phyloP scores from a whole-genome alignment of 2,888 invertebrate genomes.

The Litoditis marina region DNA sequence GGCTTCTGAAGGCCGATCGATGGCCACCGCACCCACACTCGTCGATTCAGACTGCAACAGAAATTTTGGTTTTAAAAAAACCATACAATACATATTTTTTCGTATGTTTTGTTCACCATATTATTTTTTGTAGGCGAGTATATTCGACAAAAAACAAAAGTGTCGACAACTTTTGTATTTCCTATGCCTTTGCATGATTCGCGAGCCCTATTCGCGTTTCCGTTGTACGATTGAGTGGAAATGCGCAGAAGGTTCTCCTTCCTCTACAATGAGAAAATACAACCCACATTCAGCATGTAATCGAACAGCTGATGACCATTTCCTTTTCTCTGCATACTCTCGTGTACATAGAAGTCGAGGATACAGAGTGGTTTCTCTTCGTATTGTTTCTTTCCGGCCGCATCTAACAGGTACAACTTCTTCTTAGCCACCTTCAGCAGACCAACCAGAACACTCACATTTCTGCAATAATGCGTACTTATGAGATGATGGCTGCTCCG shows the following conservation, averaged over 20 bases:
- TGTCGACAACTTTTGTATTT: too few species aligned
- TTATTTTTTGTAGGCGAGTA: too few species aligned
- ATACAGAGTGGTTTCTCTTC: conserved; percentile 75
- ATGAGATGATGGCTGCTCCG: background rate
- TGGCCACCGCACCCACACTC: conserved; percentile 69
- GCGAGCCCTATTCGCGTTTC: too few species aligned
- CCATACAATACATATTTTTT: too few species aligned
- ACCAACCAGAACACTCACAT: conserved; percentile 68
- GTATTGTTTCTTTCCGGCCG: conserved; percentile 34
- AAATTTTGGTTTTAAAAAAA: background rate
- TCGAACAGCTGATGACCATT: conserved; percentile 82
- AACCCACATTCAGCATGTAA: conserved; percentile 75
- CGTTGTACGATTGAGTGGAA: too few species aligned
- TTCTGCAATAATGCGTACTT: conserved; percentile 21
- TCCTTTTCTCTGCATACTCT: conserved; percentile 80
- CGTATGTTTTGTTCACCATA: too few species aligned
- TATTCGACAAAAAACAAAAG: too few species aligned
- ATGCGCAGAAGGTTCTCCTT: too few species aligned
- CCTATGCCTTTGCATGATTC: too few species aligned
- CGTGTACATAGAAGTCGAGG: conserved; percentile 86
- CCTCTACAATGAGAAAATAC: too few species aligned
- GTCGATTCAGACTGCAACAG: conserved; percentile 36
- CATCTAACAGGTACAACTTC: conserved; percentile 71
- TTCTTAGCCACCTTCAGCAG: conserved; percentile 85
- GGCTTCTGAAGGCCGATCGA: conserved; percentile 87